Evolutionary conservation across 1,140 invertebrate species (phyloP).

Genomic region (Drosophila tsacasi): DNA sequence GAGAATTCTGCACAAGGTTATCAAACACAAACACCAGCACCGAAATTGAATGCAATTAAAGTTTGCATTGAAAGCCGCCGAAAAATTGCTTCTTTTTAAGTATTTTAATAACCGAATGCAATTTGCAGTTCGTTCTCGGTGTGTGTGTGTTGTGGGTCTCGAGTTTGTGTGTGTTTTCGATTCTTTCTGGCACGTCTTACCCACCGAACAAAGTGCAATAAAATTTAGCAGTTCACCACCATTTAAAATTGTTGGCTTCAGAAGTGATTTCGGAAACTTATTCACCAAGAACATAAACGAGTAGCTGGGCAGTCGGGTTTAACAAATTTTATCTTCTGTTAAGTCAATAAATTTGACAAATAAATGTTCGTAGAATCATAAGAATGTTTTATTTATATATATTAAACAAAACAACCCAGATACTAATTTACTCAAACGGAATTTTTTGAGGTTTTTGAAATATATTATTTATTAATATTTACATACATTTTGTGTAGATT

Average conservation of each 20-base stretch:
- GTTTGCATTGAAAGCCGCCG: constrained; percentile 72
- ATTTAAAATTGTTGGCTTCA: constrained; percentile 6
- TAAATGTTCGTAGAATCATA: fast-evolving
- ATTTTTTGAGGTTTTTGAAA: no score
- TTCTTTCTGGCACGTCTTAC: constrained; percentile 35
- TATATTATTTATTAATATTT: no score
- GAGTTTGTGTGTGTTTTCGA: constrained; percentile 35
- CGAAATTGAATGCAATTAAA: constrained; percentile 74
- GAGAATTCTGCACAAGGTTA: constrained; percentile 77
- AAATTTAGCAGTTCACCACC: constrained; percentile 21
- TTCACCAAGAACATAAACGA: constrained; percentile 9
- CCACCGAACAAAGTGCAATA: constrained; percentile 39
- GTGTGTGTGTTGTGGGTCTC: constrained; percentile 1
- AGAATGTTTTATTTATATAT: neutral
- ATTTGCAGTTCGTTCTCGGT: constrained; percentile 42
- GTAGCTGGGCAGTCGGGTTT: neutral
- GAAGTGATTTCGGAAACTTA: constrained; percentile 2
- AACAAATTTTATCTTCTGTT: neutral
- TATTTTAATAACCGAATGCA: constrained; percentile 77
- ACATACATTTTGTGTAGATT: no score
- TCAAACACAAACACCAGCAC: constrained; percentile 56
- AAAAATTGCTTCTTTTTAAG: constrained; percentile 62
- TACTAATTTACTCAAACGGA: neutral
- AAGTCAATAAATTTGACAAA: neutral
- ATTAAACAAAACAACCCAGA: neutral